Evolutionary conservation across 2,113 vertebrate genomes (phyloP).

Genomic region (Philantomba maxwellii): DNA sequence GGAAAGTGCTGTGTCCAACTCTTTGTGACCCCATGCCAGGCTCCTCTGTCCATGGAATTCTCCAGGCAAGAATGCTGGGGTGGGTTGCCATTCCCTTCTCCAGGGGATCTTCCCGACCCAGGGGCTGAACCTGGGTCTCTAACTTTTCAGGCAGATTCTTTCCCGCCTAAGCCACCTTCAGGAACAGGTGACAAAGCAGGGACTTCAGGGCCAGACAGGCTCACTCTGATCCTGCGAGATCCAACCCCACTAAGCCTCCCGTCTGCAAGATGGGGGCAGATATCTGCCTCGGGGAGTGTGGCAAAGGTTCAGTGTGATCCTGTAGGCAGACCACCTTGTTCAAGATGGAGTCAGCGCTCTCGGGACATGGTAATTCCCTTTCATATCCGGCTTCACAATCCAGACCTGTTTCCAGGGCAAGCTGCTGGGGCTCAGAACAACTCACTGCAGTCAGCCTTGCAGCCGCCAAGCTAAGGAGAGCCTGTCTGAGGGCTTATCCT

Average conservation of each 20-base stretch:
- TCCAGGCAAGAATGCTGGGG: not conserved
- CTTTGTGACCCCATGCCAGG: not conserved
- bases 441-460: not conserved
- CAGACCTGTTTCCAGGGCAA: not conserved
- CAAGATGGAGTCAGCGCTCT: not conserved
- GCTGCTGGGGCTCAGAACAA: not conserved
- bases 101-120: not conserved
- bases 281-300: not conserved
- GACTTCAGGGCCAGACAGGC: not conserved
- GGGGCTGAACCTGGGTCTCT: not conserved
- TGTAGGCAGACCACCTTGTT: not conserved
- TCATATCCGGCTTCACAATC: not conserved
- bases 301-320: not conserved
- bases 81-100: not conserved
- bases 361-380: not conserved
- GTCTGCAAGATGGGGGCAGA: not conserved
- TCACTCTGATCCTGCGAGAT: not conserved
- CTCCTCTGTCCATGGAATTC: not conserved
- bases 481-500: rapidly evolving
- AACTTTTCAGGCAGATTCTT: not conserved
- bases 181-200: not conserved
- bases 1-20: not conserved
- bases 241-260: not conserved
- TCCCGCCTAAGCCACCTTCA: not conserved
- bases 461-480: not conserved